Conservation (phyloP, 2,797 vertebrate genomes). For the Thripadectes ignobilis region DNA sequence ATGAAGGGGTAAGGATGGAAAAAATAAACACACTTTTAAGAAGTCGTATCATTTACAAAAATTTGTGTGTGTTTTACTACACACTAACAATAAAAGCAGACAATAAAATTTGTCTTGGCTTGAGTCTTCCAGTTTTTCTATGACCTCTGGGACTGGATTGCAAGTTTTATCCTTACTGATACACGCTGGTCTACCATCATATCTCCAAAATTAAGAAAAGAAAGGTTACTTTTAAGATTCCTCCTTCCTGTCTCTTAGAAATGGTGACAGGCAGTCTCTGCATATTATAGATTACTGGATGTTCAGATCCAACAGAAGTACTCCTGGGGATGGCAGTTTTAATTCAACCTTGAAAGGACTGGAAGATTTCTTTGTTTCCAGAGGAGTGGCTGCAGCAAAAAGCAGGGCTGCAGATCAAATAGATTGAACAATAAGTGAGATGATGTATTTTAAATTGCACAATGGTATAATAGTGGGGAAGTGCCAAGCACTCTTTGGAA, state of each 20-base stretch:
- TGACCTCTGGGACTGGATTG: not conserved
- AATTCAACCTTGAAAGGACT: not conserved
- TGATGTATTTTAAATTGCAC: conserved; percentile 13
- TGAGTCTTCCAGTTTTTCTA: not conserved
- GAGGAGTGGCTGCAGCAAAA: not conserved
- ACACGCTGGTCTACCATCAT: not conserved
- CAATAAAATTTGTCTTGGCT: not conserved
- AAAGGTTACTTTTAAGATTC: not conserved
- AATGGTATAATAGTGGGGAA: conserved; percentile 4
- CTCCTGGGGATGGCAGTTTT: not conserved
- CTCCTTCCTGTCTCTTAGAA: not conserved
- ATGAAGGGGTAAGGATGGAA: not conserved
- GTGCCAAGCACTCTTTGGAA: conserved; percentile 15
- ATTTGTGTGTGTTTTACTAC: not conserved
- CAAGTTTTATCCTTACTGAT: not conserved
- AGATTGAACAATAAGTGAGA: conserved; percentile 2
- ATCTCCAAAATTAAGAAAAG: not conserved
- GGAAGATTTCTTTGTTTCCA: not conserved
- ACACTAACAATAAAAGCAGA: not conserved
- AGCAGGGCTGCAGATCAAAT: conserved; percentile 6
- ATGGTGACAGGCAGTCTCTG: not conserved
- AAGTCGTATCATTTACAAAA: not conserved
- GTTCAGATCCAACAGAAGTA: not conserved
- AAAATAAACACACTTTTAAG: not conserved
- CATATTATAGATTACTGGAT: not conserved